Base-by-base conservation (phyloP, 2,113 vertebrate genomes). In the Saimiri boliviensis region DNA sequence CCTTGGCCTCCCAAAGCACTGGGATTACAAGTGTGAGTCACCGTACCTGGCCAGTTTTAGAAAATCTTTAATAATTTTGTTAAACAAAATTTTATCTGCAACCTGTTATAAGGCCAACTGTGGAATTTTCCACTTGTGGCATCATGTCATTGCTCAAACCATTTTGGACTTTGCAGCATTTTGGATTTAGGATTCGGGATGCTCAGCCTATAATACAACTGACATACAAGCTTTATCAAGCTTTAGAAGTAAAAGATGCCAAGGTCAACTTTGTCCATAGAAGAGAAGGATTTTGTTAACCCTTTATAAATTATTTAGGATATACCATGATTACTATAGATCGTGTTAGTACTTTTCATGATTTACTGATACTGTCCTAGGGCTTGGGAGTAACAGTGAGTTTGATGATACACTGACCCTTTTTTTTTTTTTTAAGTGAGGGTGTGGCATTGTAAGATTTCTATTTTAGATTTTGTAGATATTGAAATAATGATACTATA, bases 221-320 rank as follows among this genome's bases (percentile, higher is more conserved):
- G 47, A 86, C 40, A 77, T 58, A 70, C 40, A 21, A 35, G 27
- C 32, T 42, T 84, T 89, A 58, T 77, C 20, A 83, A 58, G 49
- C 92, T 92, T 93, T 95, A 89, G 40, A 74, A 45, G 30, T 73
- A 87, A 74, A 87, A 71, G 52, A 77, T 74, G 12, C 45, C 54
- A 92, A 87, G 23, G 32, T 74, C 73, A 86, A 30, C 80, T 85
- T 95, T 85, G 45, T 85, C 54, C 37, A 47, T 66, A 74, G 68
- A 86, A 17, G 49, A 54, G 30, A 71, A 71, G 52, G n/a, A 47
- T 81, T 73, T 93, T 87, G 42, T 79, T 80, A n/a, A 92, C 45
- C 19, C 45, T 84, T 91, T 83, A 60, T 60, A 35, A 66, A 89
- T n/a, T 86, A 81, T 56, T 82, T 81, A 86, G 40, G 70, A 16